A percentile compares a stretch with the other conserved stretches of the same genome.
These are phyloP conservation scores for Mimachlamys varia DNA, from an alignment of 2,888 invertebrate genomes.

Conservation along the genomic window DNA sequence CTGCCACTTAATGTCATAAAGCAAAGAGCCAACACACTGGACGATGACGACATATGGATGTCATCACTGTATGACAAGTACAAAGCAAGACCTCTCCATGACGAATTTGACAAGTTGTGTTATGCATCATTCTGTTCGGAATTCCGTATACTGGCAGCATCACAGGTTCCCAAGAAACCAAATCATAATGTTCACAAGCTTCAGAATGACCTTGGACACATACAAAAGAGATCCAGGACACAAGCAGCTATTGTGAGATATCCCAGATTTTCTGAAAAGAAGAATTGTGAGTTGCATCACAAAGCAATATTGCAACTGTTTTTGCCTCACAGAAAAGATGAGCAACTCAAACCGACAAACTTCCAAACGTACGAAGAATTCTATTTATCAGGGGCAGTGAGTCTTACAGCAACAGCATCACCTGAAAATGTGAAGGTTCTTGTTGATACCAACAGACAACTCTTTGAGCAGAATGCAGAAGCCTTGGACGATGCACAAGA, in stretches of 20 bases:
- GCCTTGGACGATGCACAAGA: slow-evolving; percentile 44
- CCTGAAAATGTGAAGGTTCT: slow-evolving; percentile 20
- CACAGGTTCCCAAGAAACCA: slow-evolving; percentile 13
- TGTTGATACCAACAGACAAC: slow-evolving; percentile 45
- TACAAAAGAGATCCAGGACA: slow-evolving; percentile 44
- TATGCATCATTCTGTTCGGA: slow-evolving; percentile 51
- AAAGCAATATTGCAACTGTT: slow-evolving; percentile 42
- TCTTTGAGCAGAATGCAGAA: slow-evolving; percentile 43
- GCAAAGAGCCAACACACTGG: slow-evolving; percentile 15
- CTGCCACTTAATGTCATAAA: slow-evolving; percentile 41
- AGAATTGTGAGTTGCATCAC: slow-evolving; percentile 36
- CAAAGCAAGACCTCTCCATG: slow-evolving; percentile 43
- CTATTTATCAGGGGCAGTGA: slow-evolving; percentile 45
- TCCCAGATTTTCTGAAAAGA: slow-evolving; percentile 36
- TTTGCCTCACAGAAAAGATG: slow-evolving; percentile 41
- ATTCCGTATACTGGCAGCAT: slow-evolving; percentile 45
- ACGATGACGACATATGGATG: slow-evolving; percentile 49
- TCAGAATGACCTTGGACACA: slow-evolving; percentile 45
- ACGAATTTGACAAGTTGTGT: slow-evolving; percentile 47
- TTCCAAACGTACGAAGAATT: slow-evolving; percentile 45
- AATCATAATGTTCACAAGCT: slow-evolving; percentile 39
- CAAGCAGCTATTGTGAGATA: slow-evolving; percentile 38
- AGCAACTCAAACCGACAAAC: slow-evolving; percentile 45
- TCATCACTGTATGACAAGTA: slow-evolving; percentile 44
- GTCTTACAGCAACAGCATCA: neutral